Evolutionary conservation across 2,113 vertebrate genomes (phyloP).

Genomic region (human): GRCh38 chr7:104663001-104663500

Average conservation of each 20-base stretch:
- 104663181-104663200: background rate
- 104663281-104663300: background rate
- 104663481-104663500: background rate
- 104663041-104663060: background rate
- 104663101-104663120: slow-evolving; percentile 29
- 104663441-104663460: background rate
- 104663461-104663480: background rate
- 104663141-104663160: background rate
- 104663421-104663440: background rate
- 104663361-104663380: background rate
- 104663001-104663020: background rate
- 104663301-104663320: background rate
- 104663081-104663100: slow-evolving; percentile 34
- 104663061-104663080: background rate
- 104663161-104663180: background rate
- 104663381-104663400: background rate
- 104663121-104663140: slow-evolving; percentile 23
- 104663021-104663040: background rate
- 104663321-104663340: background rate
- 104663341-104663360: background rate
- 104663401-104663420: background rate
- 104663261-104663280: background rate
- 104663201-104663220: slow-evolving; percentile 35
- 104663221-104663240: slow-evolving; percentile 29
- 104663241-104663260: background rate